Evolutionary conservation across 2,113 vertebrate species (phyloP).

Genomic region (Erpornis zantholeuca): DNA sequence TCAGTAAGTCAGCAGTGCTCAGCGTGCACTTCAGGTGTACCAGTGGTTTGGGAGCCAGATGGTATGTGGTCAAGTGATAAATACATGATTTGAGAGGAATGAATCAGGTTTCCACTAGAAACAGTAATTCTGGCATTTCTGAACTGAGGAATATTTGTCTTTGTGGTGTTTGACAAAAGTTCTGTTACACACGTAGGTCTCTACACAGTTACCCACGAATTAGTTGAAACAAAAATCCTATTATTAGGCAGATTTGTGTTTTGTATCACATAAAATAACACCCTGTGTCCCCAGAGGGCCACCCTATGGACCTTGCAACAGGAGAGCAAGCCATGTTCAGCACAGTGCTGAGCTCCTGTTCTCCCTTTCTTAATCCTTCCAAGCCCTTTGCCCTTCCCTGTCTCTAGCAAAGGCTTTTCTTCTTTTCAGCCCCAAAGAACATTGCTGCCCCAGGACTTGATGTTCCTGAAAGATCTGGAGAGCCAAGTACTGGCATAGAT

Average conservation of each 20-base stretch:
- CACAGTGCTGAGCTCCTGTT: background rate
- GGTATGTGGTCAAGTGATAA: background rate
- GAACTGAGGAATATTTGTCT: background rate
- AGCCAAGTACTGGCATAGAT: background rate
- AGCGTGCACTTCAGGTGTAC: background rate
- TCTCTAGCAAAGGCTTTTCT: background rate
- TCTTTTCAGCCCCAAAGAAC: background rate
- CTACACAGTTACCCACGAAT: background rate
- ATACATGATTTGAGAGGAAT: background rate
- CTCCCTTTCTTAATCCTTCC: background rate
- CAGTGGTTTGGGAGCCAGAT: background rate
- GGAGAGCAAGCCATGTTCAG: background rate
- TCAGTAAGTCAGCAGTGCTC: background rate
- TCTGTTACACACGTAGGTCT: background rate
- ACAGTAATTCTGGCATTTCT: background rate
- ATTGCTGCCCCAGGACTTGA: background rate
- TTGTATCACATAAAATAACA: background rate
- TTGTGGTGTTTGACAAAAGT: background rate
- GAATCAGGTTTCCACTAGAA: background rate
- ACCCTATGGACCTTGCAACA: background rate
- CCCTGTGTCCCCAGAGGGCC: background rate
- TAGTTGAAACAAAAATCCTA: background rate
- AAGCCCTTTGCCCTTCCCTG: background rate
- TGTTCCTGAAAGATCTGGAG: background rate
- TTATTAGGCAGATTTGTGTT: background rate